These are phyloP conservation scores for Caenorhabditis japonica DNA, from an alignment of 2,888 invertebrate genomes.

Conservation along the genomic window DNA sequence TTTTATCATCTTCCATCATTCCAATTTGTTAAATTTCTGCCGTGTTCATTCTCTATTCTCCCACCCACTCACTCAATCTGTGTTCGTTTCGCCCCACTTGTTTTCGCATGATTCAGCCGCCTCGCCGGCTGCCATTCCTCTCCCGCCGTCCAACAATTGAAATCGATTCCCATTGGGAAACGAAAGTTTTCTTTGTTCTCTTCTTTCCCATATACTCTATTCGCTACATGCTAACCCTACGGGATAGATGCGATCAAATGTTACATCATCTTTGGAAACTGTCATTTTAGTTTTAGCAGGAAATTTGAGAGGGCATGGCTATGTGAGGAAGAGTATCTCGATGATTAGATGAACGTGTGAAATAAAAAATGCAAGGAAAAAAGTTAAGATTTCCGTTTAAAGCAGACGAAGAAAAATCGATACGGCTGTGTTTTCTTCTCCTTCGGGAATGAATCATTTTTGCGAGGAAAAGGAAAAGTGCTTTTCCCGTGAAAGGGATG, in stretches of 20 bases:
- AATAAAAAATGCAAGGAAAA: too few relatives aligned
- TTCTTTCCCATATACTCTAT: conserved; percentile 10
- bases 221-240: background rate
- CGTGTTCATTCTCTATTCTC: background rate
- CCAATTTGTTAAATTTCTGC: background rate
- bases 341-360: too few relatives aligned
- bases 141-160: conserved; percentile 16
- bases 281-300: too few relatives aligned
- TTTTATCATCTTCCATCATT: conserved; percentile 3
- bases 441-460: conserved; percentile 32
- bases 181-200: conserved; percentile 31
- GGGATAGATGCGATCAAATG: background rate
- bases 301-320: too few relatives aligned
- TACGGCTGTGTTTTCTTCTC: too few relatives aligned
- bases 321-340: too few relatives aligned
- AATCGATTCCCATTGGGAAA: conserved; percentile 43
- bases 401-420: too few relatives aligned
- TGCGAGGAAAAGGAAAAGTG: conserved; percentile 34
- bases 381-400: too few relatives aligned
- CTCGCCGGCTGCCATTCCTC: conserved; percentile 16
- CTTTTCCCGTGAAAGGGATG: conserved; percentile 42
- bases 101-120: conserved; percentile 18
- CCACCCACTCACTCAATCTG: too few relatives aligned
- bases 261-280: conserved; percentile 18
- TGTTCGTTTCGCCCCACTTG: background rate